Evolutionary conservation across 1,140 invertebrate species (phyloP).

Genomic region (Venustaconcha ellipsiformis): DNA sequence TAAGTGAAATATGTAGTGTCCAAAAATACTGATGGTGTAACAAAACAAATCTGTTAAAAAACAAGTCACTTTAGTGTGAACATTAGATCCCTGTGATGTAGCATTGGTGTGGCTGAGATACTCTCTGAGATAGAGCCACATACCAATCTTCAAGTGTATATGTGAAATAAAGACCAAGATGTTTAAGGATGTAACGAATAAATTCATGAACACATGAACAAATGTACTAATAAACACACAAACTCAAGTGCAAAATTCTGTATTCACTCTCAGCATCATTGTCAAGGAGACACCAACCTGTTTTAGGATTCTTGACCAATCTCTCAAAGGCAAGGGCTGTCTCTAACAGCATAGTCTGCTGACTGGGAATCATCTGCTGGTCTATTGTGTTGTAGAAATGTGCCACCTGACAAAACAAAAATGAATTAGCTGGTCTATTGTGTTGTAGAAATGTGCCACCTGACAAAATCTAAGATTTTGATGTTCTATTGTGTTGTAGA

Average conservation of each 20-base stretch:
- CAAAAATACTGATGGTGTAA: no score
- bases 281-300: slow-evolving; percentile 62
- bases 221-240: no score
- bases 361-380: slow-evolving; percentile 95
- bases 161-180: no score
- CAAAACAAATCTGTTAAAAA: background rate
- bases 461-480: no score
- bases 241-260: no score
- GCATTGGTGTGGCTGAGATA: background rate
- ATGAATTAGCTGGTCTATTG: background rate
- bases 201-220: no score
- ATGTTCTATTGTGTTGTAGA: slow-evolving; percentile 99
- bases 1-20: no score
- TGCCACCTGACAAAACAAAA: slow-evolving; percentile 78
- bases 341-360: slow-evolving; percentile 95
- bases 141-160: no score
- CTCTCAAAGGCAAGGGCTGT: slow-evolving; percentile 90
- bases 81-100: background rate
- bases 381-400: slow-evolving; percentile 99
- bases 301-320: slow-evolving; percentile 89
- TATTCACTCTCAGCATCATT: background rate
- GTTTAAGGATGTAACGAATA: no score
- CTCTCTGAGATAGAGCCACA: background rate
- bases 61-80: background rate
- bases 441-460: no score